A percentile compares a stretch with the other conserved stretches of the same genome.
phyloP scores from a whole-genome alignment of 2,113 vertebrate genomes.

The Vireo altiloquus region DNA sequence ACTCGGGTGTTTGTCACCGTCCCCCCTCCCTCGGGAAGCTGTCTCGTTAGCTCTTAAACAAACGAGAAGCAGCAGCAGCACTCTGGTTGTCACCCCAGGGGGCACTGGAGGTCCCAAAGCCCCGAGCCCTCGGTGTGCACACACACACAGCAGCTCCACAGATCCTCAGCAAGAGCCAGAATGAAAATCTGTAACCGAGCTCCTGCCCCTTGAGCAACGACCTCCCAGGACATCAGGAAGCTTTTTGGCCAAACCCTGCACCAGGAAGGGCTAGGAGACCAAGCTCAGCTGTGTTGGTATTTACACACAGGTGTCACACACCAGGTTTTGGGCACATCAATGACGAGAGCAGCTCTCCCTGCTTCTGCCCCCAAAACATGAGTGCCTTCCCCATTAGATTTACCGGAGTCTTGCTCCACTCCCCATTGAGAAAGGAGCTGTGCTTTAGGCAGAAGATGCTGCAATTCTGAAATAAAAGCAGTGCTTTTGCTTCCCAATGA shows the following conservation, averaged over 20 bases:
- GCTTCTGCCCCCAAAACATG: background rate
- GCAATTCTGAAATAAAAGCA: background rate
- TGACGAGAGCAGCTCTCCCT: background rate
- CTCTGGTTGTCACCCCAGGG: background rate
- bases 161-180: background rate
- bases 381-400: background rate
- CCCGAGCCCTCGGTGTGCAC: fast-evolving
- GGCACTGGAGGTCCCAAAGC: background rate
- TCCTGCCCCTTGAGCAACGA: fast-evolving
- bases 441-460: background rate
- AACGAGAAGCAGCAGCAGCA: background rate
- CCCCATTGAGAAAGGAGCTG: fast-evolving
- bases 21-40: background rate
- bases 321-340: fast-evolving
- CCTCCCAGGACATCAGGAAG: background rate
- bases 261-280: background rate
- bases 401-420: background rate
- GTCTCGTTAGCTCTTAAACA: background rate
- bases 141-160: fast-evolving
- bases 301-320: background rate
- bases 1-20: fast-evolving
- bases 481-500: fast-evolving
- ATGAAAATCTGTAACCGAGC: background rate
- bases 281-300: fast-evolving
- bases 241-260: background rate